Evolutionary conservation across 2,113 vertebrate genomes (phyloP).

Genomic region (Calidris pygmaea): DNA sequence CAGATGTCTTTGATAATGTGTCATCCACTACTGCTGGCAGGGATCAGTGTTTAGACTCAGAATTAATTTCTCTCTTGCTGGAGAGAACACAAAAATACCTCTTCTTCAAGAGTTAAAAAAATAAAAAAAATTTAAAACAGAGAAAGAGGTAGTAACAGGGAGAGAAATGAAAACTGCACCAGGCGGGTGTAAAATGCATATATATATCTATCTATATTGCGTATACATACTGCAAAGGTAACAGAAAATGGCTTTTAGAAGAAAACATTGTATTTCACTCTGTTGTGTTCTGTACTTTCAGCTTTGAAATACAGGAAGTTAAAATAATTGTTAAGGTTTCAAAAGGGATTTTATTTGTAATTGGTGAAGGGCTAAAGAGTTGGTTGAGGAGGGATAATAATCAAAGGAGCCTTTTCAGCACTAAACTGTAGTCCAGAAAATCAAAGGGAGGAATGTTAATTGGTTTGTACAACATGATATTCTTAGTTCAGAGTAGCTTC

Average conservation of each 20-base stretch:
- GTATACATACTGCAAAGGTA: background rate
- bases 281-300: background rate
- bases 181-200: background rate
- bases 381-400: background rate
- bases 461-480: slow-evolving; percentile 26
- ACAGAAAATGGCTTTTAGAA: background rate
- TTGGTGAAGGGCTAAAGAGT: background rate
- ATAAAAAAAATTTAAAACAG: background rate
- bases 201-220: background rate
- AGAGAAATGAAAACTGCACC: background rate
- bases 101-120: background rate
- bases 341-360: background rate
- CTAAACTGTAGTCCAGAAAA: background rate
- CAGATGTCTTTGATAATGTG: slow-evolving; percentile 50
- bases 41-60: slow-evolving; percentile 36
- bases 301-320: background rate
- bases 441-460: slow-evolving; percentile 41
- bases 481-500: slow-evolving; percentile 14
- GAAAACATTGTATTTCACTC: background rate
- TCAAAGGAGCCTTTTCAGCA: slow-evolving; percentile 21
- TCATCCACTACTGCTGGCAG: slow-evolving; percentile 31
- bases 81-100: slow-evolving; percentile 37
- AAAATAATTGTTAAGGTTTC: background rate
- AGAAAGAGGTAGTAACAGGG: background rate
- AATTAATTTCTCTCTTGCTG: slow-evolving; percentile 41